These are phyloP conservation scores for Zosterops hypoxanthus DNA, from an alignment of 2,113 vertebrate species.

Conservation along the genomic window DNA sequence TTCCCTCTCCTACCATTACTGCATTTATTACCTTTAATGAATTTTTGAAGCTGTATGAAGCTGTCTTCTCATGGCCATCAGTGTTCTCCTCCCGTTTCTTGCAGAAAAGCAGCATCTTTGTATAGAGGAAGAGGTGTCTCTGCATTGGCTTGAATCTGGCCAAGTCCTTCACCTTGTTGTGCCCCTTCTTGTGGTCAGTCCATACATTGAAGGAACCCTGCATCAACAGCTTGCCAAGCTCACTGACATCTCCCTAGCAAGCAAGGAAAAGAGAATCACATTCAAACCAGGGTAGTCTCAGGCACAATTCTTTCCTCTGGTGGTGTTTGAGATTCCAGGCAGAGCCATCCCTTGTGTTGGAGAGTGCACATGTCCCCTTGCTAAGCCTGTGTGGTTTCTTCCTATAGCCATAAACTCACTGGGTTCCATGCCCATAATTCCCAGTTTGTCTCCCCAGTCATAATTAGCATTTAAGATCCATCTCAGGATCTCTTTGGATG, in stretches of 20 bases:
- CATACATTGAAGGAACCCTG: constrained; percentile 91
- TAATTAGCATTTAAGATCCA: not conserved
- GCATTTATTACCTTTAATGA: constrained; percentile 84
- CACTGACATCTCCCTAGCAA: constrained; percentile 83
- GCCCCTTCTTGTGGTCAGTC: constrained; percentile 92
- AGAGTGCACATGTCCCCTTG: not conserved
- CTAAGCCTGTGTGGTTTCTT: not conserved
- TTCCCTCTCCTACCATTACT: not conserved
- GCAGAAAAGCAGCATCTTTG: constrained; percentile 91
- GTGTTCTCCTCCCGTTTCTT: constrained; percentile 90
- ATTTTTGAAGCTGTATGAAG: constrained; percentile 94
- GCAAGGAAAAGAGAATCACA: not conserved
- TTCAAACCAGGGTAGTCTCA: not conserved
- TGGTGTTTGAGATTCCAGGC: not conserved
- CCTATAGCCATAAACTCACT: not conserved
- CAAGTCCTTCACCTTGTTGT: constrained; percentile 94
- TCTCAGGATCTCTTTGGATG: not conserved
- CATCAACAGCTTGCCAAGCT: constrained; percentile 91
- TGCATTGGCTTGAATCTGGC: constrained; percentile 96
- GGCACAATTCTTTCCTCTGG: not conserved
- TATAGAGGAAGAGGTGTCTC: constrained; percentile 91
- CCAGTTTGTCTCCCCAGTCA: not conserved
- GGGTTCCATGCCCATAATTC: not conserved
- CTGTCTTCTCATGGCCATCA: constrained; percentile 86
- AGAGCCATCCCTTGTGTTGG: not conserved